phyloP scores from a whole-genome alignment of 2,797 vertebrate genomes.

The Catamblyrhynchus diadema region DNA sequence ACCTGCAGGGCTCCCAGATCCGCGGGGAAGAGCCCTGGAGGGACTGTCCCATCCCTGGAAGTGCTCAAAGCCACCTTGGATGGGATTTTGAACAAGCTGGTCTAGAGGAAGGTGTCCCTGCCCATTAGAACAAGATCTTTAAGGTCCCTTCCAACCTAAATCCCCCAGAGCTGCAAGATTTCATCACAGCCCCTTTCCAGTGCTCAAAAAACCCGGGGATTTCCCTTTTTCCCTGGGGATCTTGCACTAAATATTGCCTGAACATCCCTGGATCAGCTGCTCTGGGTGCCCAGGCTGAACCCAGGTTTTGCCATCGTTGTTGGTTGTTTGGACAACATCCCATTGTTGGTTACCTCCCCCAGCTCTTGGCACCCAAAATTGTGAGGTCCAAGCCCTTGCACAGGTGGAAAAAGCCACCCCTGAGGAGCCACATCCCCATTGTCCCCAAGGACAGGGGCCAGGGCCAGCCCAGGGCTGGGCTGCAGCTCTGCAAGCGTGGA shows the following conservation, averaged over 20 bases:
- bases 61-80: rapidly evolving
- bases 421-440: not conserved
- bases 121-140: not conserved
- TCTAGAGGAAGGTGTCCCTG: not conserved
- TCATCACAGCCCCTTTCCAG: not conserved
- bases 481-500: not conserved
- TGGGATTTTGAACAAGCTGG: not conserved
- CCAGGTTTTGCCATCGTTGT: not conserved
- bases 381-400: not conserved
- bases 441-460: not conserved
- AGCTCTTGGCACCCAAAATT: not conserved
- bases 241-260: not conserved
- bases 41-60: not conserved
- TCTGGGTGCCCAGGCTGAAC: rapidly evolving
- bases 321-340: not conserved
- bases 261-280: not conserved
- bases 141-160: not conserved
- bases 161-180: not conserved
- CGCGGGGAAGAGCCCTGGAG: no score
- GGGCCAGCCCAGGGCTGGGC: not conserved
- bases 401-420: rapidly evolving
- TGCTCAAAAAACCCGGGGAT: not conserved
- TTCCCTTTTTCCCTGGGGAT: not conserved
- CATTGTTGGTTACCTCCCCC: rapidly evolving
- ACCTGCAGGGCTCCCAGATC: rapidly evolving